Evolutionary conservation across 2,797 vertebrate species (phyloP).

Genomic region (Pogonophryne albipinna): DNA sequence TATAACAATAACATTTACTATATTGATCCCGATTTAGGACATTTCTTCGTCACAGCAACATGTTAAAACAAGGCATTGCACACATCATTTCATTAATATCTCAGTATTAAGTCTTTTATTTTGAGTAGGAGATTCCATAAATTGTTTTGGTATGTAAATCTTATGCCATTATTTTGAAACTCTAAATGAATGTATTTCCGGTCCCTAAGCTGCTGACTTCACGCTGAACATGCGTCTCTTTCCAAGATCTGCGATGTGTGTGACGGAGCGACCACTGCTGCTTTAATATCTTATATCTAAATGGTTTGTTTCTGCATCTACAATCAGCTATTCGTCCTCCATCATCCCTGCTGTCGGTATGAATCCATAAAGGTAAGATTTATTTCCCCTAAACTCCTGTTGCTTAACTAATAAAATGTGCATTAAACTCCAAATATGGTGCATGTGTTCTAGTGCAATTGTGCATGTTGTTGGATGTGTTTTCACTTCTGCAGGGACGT

Average conservation of each 20-base stretch:
- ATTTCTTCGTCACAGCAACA: too few relatives aligned
- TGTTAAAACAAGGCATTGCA: too few relatives aligned
- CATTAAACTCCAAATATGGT: background rate
- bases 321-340: background rate
- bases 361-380: slow-evolving; percentile 50
- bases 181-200: slow-evolving; percentile 12
- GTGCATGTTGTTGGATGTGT: background rate
- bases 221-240: slow-evolving; percentile 1
- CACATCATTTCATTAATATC: background rate
- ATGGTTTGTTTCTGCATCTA: background rate
- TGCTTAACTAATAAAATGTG: background rate
- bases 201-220: background rate
- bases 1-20: slow-evolving; percentile 33
- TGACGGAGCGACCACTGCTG: background rate
- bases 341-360: background rate
- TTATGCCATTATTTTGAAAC: slow-evolving; percentile 43
- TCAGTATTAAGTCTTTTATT: background rate
- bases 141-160: background rate
- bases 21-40: too few relatives aligned
- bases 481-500: too few relatives aligned
- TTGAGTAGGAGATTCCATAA: background rate
- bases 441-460: too few relatives aligned
- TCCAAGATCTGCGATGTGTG: too few relatives aligned
- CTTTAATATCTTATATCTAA: background rate
- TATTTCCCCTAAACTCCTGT: background rate